Percentiles rank a stretch among this genome's conserved stretches.
Evolutionary conservation across 2,888 invertebrate species (phyloP).

Genomic region (Drosophila ezoana): DNA sequence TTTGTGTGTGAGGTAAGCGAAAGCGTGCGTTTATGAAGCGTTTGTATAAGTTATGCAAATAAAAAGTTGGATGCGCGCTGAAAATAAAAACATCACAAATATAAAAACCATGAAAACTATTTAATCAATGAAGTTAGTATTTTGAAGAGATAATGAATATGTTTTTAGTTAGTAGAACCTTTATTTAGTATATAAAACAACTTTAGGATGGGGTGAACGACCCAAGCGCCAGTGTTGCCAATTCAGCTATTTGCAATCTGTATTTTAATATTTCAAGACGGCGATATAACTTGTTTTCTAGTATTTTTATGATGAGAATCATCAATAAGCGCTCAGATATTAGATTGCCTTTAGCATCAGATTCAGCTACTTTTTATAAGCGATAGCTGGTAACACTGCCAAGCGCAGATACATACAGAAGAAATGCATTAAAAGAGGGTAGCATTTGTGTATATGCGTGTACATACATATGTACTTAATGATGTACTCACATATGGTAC

Average conservation of each 20-base stretch:
- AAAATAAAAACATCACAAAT: conserved; percentile 41
- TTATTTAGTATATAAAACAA: not conserved
- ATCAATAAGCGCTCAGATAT: no score
- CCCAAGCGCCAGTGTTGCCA: no score
- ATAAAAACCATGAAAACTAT: conserved; percentile 29
- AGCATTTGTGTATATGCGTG: conserved; percentile 9
- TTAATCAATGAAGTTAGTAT: conserved; percentile 7
- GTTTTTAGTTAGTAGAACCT: conserved; percentile 2
- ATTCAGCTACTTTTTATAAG: no score
- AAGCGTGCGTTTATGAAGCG: conserved; percentile 45
- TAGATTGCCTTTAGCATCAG: no score
- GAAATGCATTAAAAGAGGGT: conserved; percentile 35
- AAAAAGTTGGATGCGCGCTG: conserved; percentile 20
- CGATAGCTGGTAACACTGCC: not conserved
- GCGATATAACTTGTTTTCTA: no score
- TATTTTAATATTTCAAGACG: no score
- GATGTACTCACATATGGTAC: not conserved
- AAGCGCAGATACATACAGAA: conserved; percentile 51
- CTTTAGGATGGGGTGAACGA: no score
- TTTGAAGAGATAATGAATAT: not conserved
- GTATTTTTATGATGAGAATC: no score
- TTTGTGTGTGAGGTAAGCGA: conserved; percentile 15
- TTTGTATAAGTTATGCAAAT: conserved; percentile 18
- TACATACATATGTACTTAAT: not conserved
- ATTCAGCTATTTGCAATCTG: no score